Evolutionary conservation across 1,140 invertebrate genomes (phyloP).

Genomic region (Atta colombica): DNA sequence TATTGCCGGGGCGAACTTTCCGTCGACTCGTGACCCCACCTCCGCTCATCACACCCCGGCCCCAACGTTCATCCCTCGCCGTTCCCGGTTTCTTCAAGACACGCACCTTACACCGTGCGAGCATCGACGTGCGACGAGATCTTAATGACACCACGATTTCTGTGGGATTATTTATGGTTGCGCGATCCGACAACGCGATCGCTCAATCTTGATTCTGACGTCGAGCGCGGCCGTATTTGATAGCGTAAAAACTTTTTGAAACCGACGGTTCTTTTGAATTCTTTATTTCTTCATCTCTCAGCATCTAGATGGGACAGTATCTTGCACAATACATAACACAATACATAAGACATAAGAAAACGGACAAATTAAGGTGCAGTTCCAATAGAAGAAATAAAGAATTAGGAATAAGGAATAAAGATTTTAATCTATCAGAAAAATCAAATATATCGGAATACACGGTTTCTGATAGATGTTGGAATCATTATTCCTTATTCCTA

Average conservation of each 20-base stretch:
- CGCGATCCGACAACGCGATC: constrained; percentile 32
- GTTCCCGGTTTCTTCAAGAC: constrained; percentile 17
- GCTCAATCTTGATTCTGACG: constrained; percentile 38
- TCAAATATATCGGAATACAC: too few species aligned
- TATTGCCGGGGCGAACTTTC: constrained; percentile 80
- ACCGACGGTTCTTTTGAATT: constrained; percentile 26
- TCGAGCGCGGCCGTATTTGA: constrained; percentile 15
- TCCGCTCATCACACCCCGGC: constrained; percentile 60
- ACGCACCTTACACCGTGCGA: constrained; percentile 59
- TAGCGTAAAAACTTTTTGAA: constrained; percentile 24
- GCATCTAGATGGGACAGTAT: background rate
- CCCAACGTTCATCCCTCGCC: constrained; percentile 49
- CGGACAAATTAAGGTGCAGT: too few species aligned
- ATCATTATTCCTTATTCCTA: too few species aligned
- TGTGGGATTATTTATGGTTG: constrained; percentile 57
- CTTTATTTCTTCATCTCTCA: background rate
- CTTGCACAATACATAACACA: too few species aligned
- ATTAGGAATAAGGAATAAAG: too few species aligned
- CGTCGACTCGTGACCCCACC: constrained; percentile 74
- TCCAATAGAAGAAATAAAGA: too few species aligned
- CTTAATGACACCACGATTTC: constrained; percentile 65
- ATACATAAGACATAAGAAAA: too few species aligned
- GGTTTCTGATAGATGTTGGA: too few species aligned
- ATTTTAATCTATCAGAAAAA: too few species aligned
- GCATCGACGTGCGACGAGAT: constrained; percentile 65